A percentile compares a stretch with the other conserved stretches of the same genome.
phyloP scores from a whole-genome alignment of 2,797 vertebrate species.

The Avahi laniger region DNA sequence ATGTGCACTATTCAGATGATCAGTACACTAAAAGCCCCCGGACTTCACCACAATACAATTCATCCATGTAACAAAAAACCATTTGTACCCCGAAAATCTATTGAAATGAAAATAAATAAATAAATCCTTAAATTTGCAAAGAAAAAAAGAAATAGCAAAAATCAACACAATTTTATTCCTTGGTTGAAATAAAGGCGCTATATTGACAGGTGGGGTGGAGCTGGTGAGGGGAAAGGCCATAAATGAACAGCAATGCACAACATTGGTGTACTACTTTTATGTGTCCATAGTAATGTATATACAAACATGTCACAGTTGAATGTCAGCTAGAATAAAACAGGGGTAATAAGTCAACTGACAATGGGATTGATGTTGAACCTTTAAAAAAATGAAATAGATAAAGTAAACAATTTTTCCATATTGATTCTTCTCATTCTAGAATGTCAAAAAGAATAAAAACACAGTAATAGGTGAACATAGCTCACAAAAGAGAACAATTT shows the following conservation, averaged over 20 bases:
- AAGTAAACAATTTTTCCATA: neutral
- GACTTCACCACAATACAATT: no score
- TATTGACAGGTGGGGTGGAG: neutral
- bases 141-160: neutral
- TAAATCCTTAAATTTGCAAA: no score
- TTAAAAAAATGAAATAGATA: neutral
- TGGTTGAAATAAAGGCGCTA: neutral
- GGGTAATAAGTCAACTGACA: neutral
- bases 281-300: neutral
- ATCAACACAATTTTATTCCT: neutral
- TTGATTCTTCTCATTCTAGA: conserved; percentile 2
- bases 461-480: neutral
- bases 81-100: no score
- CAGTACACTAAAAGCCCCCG: no score
- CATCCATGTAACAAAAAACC: no score
- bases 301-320: neutral
- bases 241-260: neutral
- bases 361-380: neutral
- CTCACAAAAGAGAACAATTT: conserved; percentile 21
- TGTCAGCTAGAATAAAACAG: neutral
- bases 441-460: neutral
- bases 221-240: neutral
- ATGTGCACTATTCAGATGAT: no score
- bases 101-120: no score
- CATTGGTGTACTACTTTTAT: neutral